Evolutionary conservation across 2,797 vertebrate genomes (phyloP), one percentile per base, ranked within the genome.

Genomic region (Urocyon cinereoargenteus): DNA sequence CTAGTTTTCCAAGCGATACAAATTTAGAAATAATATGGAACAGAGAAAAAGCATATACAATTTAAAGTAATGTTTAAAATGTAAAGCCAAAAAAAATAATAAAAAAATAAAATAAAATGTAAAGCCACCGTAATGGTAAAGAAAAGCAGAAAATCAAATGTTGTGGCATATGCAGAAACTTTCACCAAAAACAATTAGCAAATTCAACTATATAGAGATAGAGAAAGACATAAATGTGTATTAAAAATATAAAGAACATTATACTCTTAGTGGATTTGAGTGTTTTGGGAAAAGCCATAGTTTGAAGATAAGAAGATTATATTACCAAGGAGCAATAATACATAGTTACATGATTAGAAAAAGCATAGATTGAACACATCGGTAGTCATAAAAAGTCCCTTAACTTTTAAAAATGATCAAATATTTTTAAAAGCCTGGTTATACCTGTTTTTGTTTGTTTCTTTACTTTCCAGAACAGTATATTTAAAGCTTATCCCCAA

Each of bases 341-440:
- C 28, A n/a, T 28, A 28, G 22, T 73, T 49, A 36, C 55, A 55
- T 62, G 34, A 28, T 45, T 78, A 84, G 61, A 88, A 86, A 90
- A 83, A 62, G 4, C 24, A 81, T 81, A 28, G 34, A 49, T 9
- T 87, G 6, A 34, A 14, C 11, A 95, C 90, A 92, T 82, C 11
- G 34, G n/a, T 77, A 9, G 14, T 85, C 68, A 70, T 31, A 3
- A 75, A 49, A 85, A 28, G 31, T 55, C 5, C 13, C 18, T 82
- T 92, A 26, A 82, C 59, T 59, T 96, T 91, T 59, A 26, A 77
- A 95, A 62, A 31, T 86, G 86, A 75, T 83, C 51, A 79, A 62
- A 77, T 85, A 88, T 4, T 34, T 26, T 34, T 26, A 91, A 95
- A 70, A 72, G 0, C 12, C 19, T 79, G 55, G 8, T 2, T 36